phyloP scores from a whole-genome alignment of 2,113 vertebrate genomes.

The Struthidea cinerea region DNA sequence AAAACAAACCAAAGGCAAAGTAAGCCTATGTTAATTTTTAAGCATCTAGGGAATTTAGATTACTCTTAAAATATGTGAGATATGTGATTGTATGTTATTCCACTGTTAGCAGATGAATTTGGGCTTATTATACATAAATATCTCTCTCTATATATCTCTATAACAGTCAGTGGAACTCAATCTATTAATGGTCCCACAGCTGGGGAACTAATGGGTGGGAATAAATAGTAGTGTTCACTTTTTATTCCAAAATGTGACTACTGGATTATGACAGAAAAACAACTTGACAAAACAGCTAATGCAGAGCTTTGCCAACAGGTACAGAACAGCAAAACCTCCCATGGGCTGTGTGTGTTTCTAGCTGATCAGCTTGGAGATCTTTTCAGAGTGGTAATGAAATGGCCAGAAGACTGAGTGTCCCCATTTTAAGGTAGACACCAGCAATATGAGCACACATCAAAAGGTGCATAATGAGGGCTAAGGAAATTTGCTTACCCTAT shows the following conservation, averaged over 20 bases:
- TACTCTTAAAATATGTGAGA: constrained; percentile 33
- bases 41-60: neutral
- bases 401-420: neutral
- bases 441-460: neutral
- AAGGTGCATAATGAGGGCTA: neutral
- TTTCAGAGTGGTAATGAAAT: neutral
- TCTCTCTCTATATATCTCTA: neutral
- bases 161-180: neutral
- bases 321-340: neutral
- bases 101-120: neutral
- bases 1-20: neutral
- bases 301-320: neutral
- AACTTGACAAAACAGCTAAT: neutral
- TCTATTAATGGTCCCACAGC: neutral
- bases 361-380: neutral
- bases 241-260: neutral
- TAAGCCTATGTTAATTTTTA: neutral
- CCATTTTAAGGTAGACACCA: neutral
- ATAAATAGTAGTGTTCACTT: neutral
- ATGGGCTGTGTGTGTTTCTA: neutral
- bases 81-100: constrained; percentile 17
- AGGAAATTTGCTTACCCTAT: constrained; percentile 34
- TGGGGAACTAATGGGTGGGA: neutral
- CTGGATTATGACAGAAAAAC: neutral
- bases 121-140: neutral